Evolutionary conservation across 2,888 invertebrate genomes (phyloP), one percentile per base, ranked within the genome.

Genomic region (Ochlodes sylvanus): DNA sequence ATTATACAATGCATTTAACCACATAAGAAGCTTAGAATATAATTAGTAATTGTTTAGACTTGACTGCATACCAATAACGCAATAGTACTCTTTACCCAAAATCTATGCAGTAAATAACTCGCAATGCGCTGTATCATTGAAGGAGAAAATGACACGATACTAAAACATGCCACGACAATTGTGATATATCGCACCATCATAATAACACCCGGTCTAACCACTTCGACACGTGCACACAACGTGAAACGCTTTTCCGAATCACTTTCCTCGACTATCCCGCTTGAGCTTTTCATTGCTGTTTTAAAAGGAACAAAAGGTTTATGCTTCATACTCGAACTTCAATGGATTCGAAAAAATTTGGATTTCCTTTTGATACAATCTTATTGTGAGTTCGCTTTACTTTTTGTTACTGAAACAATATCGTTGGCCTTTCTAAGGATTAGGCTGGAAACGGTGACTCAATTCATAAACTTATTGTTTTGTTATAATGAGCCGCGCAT

Each of bases 351-450:
- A 0, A 10, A 2, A 19, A 10, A 2, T n/a, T 19, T 50, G 2
- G 12, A 15, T 47, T 15, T 15, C 44, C 44, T 15, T 17, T 17
- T 6, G 6, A n/a, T 7, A 10, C 7, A 19, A 1, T 10, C 9
- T 55, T 67, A 55, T 61, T 61, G 44, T 38, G 38, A 38, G 17
- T 19, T n/a, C 41, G 19, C 50, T 50, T 38, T 32, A 55, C 5
- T 69, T 71, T 69, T 71, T 71, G 71, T 67, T 42, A 61, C 67
- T 67, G 67, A 69, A 69, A 67, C 47, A 61, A 69, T 69, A 67
- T 32, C 38, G 63, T 17, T 27, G 42, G 58, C 67, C 38, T 63
- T 66, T 66, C 60, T 63, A 55, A 63, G 63, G 60, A 64, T 65
- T 66, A 44, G 60, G 61, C 67, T 69, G 63, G 69, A 61, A 69